Base-by-base conservation (phyloP, 2,888 invertebrate genomes). In the Papilio demoleus region DNA sequence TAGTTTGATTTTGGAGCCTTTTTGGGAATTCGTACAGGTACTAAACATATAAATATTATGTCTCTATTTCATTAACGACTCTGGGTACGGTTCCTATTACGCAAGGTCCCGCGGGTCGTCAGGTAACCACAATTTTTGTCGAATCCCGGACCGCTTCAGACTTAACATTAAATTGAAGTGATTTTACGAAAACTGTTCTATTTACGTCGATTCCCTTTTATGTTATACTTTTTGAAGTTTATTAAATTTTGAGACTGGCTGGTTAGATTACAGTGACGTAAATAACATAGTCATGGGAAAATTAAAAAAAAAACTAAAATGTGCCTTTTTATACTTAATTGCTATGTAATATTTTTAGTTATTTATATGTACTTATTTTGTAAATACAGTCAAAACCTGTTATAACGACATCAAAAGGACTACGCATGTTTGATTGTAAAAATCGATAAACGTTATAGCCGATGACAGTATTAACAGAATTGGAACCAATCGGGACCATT, bases 21-120 rank as follows among this genome's bases (percentile, higher is more conserved):
- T n/a, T n/a, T n/a, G n/a, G n/a, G n/a, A n/a, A n/a, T n/a, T n/a
- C n/a, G n/a, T n/a, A n/a, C n/a, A n/a, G n/a, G n/a, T n/a, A 31
- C 6, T 31, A 31, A 31, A 31, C 6, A 6, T 4, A 31, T 31
- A 31, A 31, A 31, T 31, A 31, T 3, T 31, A 6, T 31, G 4
- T 6, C 31, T 31, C 68, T 19, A 68, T 68, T 68, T 68, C 68
- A 64, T 63, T 68, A 68, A 68, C 66, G 63, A 63, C 36, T 67
- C 45, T 24, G 58, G 59, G 45, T 61, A 64, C 64, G 64, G 58
- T 64, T 64, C 47, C 68, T 59, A 68, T 68, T 68, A 68, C 68
- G 47, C 14, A 14, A 63, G 47, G 68, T 68, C 68, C 38, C 59
- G 59, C 14, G 64, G 68, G 68, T 68, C 64, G 58, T 8, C 31